Base-by-base conservation (phyloP, 2,113 vertebrate species). In the Calcarius ornatus region DNA sequence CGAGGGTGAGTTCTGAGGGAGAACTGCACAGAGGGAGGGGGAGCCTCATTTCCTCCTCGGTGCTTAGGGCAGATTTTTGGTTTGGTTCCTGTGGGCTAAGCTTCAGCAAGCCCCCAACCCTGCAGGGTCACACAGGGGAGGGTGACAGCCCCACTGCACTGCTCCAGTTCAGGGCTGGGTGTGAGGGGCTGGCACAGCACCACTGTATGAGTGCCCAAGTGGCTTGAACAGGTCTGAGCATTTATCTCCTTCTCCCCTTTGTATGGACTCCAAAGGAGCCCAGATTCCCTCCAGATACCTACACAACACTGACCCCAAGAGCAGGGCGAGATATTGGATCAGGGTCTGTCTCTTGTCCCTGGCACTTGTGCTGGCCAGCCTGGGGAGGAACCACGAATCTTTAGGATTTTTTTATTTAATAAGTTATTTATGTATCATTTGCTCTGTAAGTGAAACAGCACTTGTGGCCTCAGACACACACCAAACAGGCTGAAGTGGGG, bases 121-220 rank as follows among this genome's bases (percentile, higher is more conserved):
- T 7, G 5, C 0, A 1, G 61, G 48, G 30, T 23, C 14, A 17
- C 42, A 50, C 2, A 4, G 57, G 5, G 63, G 15, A 12, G 76
- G 53, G 59, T 40, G 5, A 12, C 1, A 47, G 43, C 37, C 11
- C 59, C 50, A 1, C 3, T 8, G 15, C 5, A 0, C 1, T 7
- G 8, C 6, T 9, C 23, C 15, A 4, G 0, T 3, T n/a, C 42
- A 6, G 77, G 51, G 60, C 51, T 51, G 19, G 33, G 3, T 1
- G 1, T 1, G 9, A 21, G 8, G 13, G 19, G 6, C 8, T 1
- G 0, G 59, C 51, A 24, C 68, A 51, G 8, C 0, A 0, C 21
- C 60, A 38, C 57, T 47, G 19, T 1, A 5, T 11, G 10, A 8
- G 33, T 14, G 53, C 80, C 75, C 47, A 6, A 7, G 57, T 18